A percentile compares a stretch with the other conserved stretches of the same genome.
phyloP scores from a whole-genome alignment of 1,140 invertebrate species.

The Theocolax elegans region DNA sequence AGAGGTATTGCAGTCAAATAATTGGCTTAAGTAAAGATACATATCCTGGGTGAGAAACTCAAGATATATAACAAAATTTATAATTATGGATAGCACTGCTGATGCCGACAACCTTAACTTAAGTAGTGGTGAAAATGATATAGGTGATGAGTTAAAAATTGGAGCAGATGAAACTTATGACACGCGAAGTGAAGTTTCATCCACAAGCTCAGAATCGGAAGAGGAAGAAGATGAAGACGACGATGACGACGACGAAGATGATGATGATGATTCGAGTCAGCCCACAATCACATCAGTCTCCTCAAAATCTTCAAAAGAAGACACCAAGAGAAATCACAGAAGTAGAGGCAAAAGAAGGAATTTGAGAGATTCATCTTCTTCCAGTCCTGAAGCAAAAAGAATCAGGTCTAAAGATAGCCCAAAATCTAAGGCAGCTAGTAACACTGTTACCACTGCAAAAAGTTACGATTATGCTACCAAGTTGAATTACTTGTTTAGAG shows the following conservation, averaged over 20 bases:
- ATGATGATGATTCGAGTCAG: conserved; percentile 68
- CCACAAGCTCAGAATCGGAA: conserved; percentile 73
- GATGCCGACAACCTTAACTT: conserved; percentile 78
- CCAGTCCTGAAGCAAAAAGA: conserved; percentile 65
- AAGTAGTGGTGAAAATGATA: conserved; percentile 77
- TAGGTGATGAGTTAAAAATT: conserved; percentile 77
- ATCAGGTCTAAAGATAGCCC: conserved; percentile 68
- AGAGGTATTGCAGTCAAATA: not conserved
- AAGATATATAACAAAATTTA: not conserved
- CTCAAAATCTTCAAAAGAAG: conserved; percentile 70
- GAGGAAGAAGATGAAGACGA: conserved; percentile 46
- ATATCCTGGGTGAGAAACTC: conserved; percentile 26
- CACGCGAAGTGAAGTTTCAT: conserved; percentile 83
- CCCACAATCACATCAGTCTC: conserved; percentile 82
- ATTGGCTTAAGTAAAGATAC: conserved; percentile 23
- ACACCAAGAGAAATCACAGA: conserved; percentile 66
- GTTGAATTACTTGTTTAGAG: conserved; percentile 93
- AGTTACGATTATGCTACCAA: conserved; percentile 88
- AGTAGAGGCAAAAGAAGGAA: conserved; percentile 58
- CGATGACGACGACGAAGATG: conserved; percentile 53
- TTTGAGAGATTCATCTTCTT: conserved; percentile 64
- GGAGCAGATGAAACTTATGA: conserved; percentile 76
- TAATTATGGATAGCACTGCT: conserved; percentile 55
- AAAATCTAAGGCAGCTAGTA: conserved; percentile 37
- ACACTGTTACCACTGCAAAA: conserved; percentile 66